Percentiles rank a stretch among this genome's conserved stretches.
Evolutionary conservation across 2,888 invertebrate genomes (phyloP).

Genomic region (Chymomyza procnemis): DNA sequence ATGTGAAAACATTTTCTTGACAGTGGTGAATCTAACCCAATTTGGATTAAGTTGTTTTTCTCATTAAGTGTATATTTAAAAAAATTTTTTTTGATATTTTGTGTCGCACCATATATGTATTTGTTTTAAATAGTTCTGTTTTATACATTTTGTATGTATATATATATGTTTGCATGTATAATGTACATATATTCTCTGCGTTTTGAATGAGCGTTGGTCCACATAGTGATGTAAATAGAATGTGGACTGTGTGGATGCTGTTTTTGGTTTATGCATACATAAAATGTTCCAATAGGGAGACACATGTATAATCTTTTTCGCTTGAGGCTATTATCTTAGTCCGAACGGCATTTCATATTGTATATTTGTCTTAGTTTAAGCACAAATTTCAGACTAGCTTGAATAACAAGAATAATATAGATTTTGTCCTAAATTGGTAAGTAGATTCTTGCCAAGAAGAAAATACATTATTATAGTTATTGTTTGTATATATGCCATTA

Average conservation of each 20-base stretch:
- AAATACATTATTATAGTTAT: too few relatives aligned
- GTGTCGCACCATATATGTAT: not conserved
- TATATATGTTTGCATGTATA: not conserved
- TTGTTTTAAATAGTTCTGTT: slow-evolving; percentile 14
- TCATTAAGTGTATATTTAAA: too few relatives aligned
- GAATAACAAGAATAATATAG: too few relatives aligned
- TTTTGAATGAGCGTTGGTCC: slow-evolving; percentile 23
- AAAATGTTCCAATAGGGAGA: slow-evolving; percentile 8
- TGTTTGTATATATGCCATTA: too few relatives aligned
- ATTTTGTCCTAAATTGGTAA: too few relatives aligned
- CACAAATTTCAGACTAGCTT: too few relatives aligned
- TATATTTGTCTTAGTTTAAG: too few relatives aligned
- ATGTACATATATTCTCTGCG: not conserved
- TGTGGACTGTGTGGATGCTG: slow-evolving; percentile 63
- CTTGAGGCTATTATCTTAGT: slow-evolving; percentile 48
- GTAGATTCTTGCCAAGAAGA: too few relatives aligned
- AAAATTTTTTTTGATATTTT: too few relatives aligned
- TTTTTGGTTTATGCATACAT: slow-evolving; percentile 40
- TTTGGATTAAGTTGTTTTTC: too few relatives aligned
- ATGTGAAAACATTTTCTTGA: too few relatives aligned
- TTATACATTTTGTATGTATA: not conserved
- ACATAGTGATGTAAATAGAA: slow-evolving; percentile 37
- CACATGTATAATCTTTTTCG: slow-evolving; percentile 22
- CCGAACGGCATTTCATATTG: slow-evolving; percentile 26
- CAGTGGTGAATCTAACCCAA: too few relatives aligned